A percentile compares a stretch with the other conserved stretches of the same genome.
These are phyloP conservation scores for Agrilus planipennis DNA, from an alignment of 1,140 invertebrate species.

Conservation along the genomic window DNA sequence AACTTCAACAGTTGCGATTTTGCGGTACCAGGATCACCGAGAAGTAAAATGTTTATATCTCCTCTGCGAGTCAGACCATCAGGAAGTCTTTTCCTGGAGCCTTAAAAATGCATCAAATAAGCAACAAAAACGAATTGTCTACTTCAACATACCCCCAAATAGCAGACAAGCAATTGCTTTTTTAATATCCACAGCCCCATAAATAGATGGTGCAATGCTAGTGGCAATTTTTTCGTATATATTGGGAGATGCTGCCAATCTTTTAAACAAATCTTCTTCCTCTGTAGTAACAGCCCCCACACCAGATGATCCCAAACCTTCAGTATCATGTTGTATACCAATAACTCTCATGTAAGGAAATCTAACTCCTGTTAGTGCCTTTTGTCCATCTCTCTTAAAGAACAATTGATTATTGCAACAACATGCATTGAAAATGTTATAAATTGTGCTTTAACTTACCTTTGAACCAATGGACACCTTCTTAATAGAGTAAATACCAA, in stretches of 20 bases:
- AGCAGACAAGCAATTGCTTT: conserved; percentile 93
- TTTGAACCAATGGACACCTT: conserved; percentile 56
- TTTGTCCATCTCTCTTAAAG: conserved; percentile 50
- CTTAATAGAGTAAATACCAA: conserved; percentile 96
- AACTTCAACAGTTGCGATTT: conserved; percentile 98
- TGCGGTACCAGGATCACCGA: conserved; percentile 98
- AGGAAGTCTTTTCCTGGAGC: conserved; percentile 77
- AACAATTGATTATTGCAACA: background rate
- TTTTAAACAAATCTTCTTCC: conserved; percentile 86
- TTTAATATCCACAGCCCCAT: conserved; percentile 89
- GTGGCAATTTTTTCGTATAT: conserved; percentile 82
- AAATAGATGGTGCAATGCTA: conserved; percentile 96
- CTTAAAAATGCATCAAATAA: conserved; percentile 32
- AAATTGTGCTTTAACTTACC: conserved; percentile 28
- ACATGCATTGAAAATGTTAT: conserved; percentile 4
- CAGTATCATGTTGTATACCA: conserved; percentile 78
- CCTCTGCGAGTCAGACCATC: conserved; percentile 92
- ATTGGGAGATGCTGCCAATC: conserved; percentile 72
- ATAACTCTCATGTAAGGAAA: conserved; percentile 90
- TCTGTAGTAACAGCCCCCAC: conserved; percentile 51
- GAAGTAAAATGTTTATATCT: conserved; percentile 90
- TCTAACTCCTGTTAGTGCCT: conserved; percentile 83
- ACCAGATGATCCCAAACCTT: conserved; percentile 56
- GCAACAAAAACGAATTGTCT: background rate
- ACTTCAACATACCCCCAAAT: conserved; percentile 62